Evolutionary conservation across 1,140 invertebrate genomes (phyloP).

Genomic region (Fopius arisanus): DNA sequence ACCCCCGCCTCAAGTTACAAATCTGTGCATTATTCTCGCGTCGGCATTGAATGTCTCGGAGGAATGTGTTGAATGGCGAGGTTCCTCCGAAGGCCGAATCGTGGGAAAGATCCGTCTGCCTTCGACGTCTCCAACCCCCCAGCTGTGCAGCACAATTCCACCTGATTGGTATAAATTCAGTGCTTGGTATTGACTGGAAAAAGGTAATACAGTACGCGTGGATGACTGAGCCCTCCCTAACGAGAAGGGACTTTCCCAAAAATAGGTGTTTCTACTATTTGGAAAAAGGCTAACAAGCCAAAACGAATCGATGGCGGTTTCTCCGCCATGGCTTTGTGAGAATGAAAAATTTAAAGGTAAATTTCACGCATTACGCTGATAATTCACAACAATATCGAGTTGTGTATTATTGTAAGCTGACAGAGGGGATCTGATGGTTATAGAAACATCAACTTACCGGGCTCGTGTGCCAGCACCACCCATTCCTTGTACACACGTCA

Average conservation of each 20-base stretch:
- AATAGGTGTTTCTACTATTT: background rate
- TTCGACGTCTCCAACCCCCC: slow-evolving; percentile 38
- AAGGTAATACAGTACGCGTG: slow-evolving; percentile 16
- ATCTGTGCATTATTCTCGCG: too few relatives aligned
- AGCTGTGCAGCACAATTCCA: slow-evolving; percentile 55
- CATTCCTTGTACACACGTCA: slow-evolving; percentile 23
- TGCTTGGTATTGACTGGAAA: slow-evolving; percentile 42
- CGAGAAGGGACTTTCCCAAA: background rate
- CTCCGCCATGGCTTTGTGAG: background rate
- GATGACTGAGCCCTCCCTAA: slow-evolving; percentile 27
- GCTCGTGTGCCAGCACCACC: background rate
- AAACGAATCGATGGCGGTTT: background rate
- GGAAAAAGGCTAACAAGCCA: background rate
- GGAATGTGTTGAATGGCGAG: background rate
- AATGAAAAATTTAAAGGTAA: background rate
- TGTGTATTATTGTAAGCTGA: background rate
- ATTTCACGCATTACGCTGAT: background rate
- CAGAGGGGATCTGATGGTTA: background rate
- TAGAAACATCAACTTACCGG: slow-evolving; percentile 3
- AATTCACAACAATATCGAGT: slow-evolving; percentile 1
- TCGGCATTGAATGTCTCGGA: too few relatives aligned
- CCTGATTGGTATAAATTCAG: slow-evolving; percentile 56
- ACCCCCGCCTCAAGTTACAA: too few relatives aligned
- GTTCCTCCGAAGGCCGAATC: slow-evolving; percentile 32
- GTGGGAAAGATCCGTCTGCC: slow-evolving; percentile 43